These are phyloP conservation scores for Coregonus sp. DNA, from an alignment of 2,797 vertebrate genomes.

Conservation along the genomic window DNA sequence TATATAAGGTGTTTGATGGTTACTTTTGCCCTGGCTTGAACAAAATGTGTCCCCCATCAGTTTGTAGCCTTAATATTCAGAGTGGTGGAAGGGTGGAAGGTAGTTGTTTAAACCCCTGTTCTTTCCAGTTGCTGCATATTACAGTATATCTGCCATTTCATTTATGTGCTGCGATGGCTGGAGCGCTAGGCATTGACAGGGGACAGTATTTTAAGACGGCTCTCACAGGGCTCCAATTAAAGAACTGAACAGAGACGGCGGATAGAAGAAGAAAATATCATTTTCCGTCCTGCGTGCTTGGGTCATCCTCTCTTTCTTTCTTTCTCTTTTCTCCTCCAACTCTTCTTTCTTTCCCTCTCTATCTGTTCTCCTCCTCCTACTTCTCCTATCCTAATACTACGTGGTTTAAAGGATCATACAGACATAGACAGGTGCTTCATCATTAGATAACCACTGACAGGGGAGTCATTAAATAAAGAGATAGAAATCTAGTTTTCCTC, in stretches of 20 bases:
- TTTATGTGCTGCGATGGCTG: background rate
- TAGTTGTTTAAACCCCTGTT: background rate
- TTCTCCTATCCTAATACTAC: conserved; percentile 6
- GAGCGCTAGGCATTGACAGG: too few relatives aligned
- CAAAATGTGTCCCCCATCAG: too few relatives aligned
- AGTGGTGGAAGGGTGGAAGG: background rate
- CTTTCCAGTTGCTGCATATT: background rate
- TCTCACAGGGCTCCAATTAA: background rate
- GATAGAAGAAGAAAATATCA: background rate
- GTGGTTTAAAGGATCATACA: background rate
- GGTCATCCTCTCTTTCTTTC: background rate
- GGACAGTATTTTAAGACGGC: background rate
- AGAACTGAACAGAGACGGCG: background rate
- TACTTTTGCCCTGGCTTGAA: too few relatives aligned
- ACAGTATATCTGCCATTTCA: too few relatives aligned
- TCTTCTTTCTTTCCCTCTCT: background rate
- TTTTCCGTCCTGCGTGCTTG: background rate
- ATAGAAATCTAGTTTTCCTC: too few relatives aligned
- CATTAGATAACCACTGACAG: conserved; percentile 32
- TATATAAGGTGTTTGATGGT: background rate
- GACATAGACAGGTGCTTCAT: conserved; percentile 20
- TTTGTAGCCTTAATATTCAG: too few relatives aligned
- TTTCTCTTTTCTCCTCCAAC: background rate
- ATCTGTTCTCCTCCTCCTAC: background rate
- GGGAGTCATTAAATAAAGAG: conserved; percentile 34